Base-by-base conservation (phyloP, 2,113 vertebrate genomes). In the Antigone vipio region DNA sequence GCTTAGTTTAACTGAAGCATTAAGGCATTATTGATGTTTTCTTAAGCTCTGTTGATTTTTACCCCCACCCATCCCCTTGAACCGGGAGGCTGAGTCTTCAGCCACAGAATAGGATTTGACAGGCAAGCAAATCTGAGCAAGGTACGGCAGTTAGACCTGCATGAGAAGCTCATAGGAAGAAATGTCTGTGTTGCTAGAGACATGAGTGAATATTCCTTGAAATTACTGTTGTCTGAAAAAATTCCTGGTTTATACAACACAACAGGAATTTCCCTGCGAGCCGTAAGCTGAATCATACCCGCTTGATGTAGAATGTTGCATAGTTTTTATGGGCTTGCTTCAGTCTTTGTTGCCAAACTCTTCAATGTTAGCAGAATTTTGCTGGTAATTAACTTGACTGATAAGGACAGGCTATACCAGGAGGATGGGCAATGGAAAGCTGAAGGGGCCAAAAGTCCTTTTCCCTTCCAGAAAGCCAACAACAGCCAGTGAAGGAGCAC, bases 281-380 rank as follows among this genome's bases (percentile, higher is more conserved):
- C 66, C 9, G 1, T 47, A 52, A 67, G 9, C 32, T 52, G 69
- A 62, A 20, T 79, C 85, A 79, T 11, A 47, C 9, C 22, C 12
- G 3, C 80, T 74, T 50, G 21, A 50, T 50, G 22, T 44, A 73
- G 79, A 80, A 64, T 0, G 4, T 40, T 72, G 60, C 0, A 0
- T n/a, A 19, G 11, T n/a, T 89, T 85, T 62, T 45, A 53, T 47
- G 35, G 56, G 62, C 15, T 50, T 82, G 50, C 34, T 75, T 85
- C 9, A 47, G 67, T 76, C 74, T 76, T 73, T 1, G 1, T 73
- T 86, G 45, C 67, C 53, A 86, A 12, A 76, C n/a, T 60, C 44
- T 38, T 55, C 27, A 34, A 6, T 0, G 1, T 9, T 68, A 50
- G 34, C 72, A 94, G 82, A 34, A 38, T 62, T 88, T 79, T 74